These are phyloP conservation scores for Tonatia bakeri DNA, from an alignment of 2,113 vertebrate genomes.

Conservation along the genomic window DNA sequence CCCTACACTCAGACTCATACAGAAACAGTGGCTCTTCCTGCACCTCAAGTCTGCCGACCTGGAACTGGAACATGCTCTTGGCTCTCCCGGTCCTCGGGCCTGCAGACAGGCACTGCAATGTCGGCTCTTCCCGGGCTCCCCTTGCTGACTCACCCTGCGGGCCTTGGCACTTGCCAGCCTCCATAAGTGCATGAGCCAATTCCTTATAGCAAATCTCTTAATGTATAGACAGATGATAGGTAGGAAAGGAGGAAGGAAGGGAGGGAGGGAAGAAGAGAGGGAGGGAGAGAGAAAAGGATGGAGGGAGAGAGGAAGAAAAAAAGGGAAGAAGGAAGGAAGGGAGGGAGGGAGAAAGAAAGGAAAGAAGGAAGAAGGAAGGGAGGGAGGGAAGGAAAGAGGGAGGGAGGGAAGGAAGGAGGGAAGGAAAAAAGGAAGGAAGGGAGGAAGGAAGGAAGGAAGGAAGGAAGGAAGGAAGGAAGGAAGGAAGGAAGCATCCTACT, in stretches of 20 bases:
- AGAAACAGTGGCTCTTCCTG: neutral
- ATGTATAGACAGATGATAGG: neutral
- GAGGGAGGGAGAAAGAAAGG: accelerated
- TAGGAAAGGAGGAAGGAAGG: neutral
- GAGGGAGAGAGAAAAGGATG: neutral
- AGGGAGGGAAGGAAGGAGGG: neutral
- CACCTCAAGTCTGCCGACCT: neutral
- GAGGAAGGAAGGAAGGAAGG: neutral
- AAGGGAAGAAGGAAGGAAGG: neutral
- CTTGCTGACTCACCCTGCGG: neutral
- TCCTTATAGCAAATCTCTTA: neutral
- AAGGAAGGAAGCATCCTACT: neutral
- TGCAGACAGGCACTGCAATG: neutral
- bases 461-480: neutral
- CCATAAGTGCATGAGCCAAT: neutral
- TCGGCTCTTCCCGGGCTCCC: neutral
- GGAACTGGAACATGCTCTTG: neutral
- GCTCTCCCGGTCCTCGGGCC: neutral
- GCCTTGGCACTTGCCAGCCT: neutral
- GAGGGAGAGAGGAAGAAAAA: too few relatives aligned
- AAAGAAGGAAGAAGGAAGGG: neutral
- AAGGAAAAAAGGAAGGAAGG: neutral
- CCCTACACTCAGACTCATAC: neutral
- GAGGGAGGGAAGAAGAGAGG: accelerated
- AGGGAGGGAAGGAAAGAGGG: too few relatives aligned